These are phyloP conservation scores for Amazonetta brasiliensis DNA, from an alignment of 2,797 vertebrate species.

Conservation along the genomic window DNA sequence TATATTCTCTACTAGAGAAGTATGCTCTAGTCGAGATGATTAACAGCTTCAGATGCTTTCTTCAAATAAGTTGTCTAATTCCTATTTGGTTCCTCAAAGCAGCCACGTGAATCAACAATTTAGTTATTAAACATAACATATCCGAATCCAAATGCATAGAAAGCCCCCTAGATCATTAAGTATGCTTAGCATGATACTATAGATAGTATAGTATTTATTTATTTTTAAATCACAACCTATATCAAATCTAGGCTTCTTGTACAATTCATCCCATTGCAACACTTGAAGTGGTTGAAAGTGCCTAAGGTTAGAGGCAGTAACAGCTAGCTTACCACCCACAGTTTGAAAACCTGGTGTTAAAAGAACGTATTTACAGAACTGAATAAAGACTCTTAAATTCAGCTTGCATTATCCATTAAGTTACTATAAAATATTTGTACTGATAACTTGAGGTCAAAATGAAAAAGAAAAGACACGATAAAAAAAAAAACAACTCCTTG, in stretches of 20 bases:
- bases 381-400: background rate
- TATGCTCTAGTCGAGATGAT: background rate
- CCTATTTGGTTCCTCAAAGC: background rate
- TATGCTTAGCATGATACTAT: background rate
- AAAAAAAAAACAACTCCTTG: background rate
- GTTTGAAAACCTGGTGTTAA: background rate
- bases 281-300: background rate
- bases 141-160: background rate
- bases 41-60: background rate
- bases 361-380: background rate
- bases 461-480: background rate
- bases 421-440: background rate
- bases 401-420: background rate
- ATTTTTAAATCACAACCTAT: background rate
- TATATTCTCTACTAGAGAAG: background rate
- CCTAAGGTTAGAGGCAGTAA: background rate
- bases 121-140: background rate
- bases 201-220: background rate
- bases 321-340: background rate
- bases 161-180: background rate
- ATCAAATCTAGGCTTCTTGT: background rate
- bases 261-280: background rate
- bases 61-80: background rate
- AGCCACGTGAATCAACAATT: background rate
- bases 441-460: background rate